Base-by-base conservation (phyloP, 1,140 invertebrate species). In the Bombus vancouverensis region DNA sequence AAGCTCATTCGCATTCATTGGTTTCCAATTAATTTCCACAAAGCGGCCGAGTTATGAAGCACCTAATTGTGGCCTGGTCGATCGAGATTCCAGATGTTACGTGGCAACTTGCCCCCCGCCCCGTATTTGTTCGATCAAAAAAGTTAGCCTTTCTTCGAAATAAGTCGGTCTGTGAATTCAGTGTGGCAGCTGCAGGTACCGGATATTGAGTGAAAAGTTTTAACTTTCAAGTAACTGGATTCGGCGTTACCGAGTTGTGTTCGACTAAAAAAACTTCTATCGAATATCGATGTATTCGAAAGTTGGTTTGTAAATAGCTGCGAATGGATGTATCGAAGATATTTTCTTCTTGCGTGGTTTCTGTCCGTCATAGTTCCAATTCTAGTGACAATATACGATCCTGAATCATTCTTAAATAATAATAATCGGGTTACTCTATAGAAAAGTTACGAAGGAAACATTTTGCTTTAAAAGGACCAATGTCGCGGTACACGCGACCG, bases 1-100 rank as follows among this genome's bases (percentile, higher is more conserved):
- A 89, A 92, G 92, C 92, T 93, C 91, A 94, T 94, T 93, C 92
- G 87, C 92, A 94, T 94, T 94, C 93, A 94, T 94, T 93, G 92
- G 91, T 93, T 94, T 93, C 92, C 93, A 94, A 94, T 94, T 94
- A 93, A 92, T 93, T 93, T 88, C 91, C 90, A 92, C 91, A 93
- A 92, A 93, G 90, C 85, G 85, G 87, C 81, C 77, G 89, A 94
- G 91, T 94, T 94, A 94, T 94, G 91, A 93, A 94, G 89, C 91
- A 89, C 86, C 93, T 94, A 94, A 94, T 94, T 94, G 91, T 91
- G 83, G 81, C 47, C 68, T 37, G 66, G 15, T 65, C 78, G 73
- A 47, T 66, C 59, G 72, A 59, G 76, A 90, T 83, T 70, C 39
- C 76, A 81, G 37, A 80, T 72, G 62, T 70, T 68, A 44, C 47